These are phyloP conservation scores for Zoroaster sp. DNA, from an alignment of 53 echinoderm and acorn worm genomes.

Conservation along the genomic window DNA sequence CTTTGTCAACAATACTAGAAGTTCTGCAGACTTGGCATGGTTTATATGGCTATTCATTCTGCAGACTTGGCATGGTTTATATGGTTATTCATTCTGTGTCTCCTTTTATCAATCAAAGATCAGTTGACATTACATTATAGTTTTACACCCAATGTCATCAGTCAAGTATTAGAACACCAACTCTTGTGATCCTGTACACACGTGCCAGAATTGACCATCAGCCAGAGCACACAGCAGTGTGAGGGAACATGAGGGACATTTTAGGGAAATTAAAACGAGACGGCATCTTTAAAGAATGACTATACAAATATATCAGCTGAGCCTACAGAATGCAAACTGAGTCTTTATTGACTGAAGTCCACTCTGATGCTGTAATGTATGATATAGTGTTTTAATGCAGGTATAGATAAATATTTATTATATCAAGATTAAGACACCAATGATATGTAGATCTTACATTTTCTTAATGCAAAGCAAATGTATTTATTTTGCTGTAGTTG, in stretches of 20 bases:
- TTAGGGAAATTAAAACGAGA: too few relatives aligned
- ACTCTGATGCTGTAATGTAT: not conserved
- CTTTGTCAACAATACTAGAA: not conserved
- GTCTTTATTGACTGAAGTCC: too few relatives aligned
- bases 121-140: too few relatives aligned
- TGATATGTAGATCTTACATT: not conserved
- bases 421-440: not conserved
- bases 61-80: not conserved
- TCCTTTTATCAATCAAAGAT: too few relatives aligned
- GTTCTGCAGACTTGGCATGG: too few relatives aligned
- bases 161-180: not conserved
- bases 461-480: not conserved
- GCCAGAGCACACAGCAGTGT: not conserved
- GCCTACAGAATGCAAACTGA: too few relatives aligned
- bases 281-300: too few relatives aligned
- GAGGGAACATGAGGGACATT: not conserved
- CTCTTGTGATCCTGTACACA: not conserved
- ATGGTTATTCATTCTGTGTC: not conserved
- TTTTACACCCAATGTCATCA: too few relatives aligned
- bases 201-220: not conserved
- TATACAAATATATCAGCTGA: too few relatives aligned
- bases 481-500: not conserved
- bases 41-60: too few relatives aligned
- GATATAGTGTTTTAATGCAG: not conserved
- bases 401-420: not conserved